Conservation (phyloP, 2,888 invertebrate species). For the Adela reaumurella region DNA sequence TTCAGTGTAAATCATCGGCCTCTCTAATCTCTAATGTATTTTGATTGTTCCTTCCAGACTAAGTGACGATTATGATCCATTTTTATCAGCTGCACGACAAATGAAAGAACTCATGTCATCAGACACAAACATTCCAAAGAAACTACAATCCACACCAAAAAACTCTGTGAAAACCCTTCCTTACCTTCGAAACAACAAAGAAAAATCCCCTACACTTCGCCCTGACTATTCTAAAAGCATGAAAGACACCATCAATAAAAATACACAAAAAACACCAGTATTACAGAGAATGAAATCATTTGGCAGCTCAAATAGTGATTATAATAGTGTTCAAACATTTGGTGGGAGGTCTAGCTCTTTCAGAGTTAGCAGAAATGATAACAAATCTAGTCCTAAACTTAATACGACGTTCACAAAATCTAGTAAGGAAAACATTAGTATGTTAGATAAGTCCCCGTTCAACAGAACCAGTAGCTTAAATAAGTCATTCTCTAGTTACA, state of each 20-base stretch:
- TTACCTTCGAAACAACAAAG: conserved; percentile 34
- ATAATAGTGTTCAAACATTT: conserved; percentile 25
- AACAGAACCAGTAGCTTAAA: conserved; percentile 38
- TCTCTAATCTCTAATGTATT: neutral
- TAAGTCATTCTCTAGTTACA: conserved; percentile 44
- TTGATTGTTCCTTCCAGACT: conserved; percentile 29
- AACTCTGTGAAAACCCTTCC: conserved; percentile 43
- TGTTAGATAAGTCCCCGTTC: conserved; percentile 33
- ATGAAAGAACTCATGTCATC: conserved; percentile 76
- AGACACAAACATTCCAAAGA: conserved; percentile 54
- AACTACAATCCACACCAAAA: conserved; percentile 35
- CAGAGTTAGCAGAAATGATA: conserved; percentile 38
- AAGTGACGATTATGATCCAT: conserved; percentile 70
- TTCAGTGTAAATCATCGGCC: neutral
- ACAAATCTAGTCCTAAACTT: conserved; percentile 37
- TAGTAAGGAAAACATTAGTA: conserved; percentile 46
- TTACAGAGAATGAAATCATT: conserved; percentile 51
- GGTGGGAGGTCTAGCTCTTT: conserved; percentile 47
- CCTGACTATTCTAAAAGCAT: conserved; percentile 43
- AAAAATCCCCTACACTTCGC: conserved; percentile 28
- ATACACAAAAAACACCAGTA: conserved; percentile 49
- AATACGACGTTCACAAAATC: conserved; percentile 48
- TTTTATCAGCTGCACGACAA: conserved; percentile 75
- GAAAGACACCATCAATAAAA: conserved; percentile 50
- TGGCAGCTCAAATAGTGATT: conserved; percentile 38